Percentiles rank a stretch among this genome's conserved stretches.
phyloP scores from a whole-genome alignment of 2,797 vertebrate species.

The Scolopax bukidnonensis region DNA sequence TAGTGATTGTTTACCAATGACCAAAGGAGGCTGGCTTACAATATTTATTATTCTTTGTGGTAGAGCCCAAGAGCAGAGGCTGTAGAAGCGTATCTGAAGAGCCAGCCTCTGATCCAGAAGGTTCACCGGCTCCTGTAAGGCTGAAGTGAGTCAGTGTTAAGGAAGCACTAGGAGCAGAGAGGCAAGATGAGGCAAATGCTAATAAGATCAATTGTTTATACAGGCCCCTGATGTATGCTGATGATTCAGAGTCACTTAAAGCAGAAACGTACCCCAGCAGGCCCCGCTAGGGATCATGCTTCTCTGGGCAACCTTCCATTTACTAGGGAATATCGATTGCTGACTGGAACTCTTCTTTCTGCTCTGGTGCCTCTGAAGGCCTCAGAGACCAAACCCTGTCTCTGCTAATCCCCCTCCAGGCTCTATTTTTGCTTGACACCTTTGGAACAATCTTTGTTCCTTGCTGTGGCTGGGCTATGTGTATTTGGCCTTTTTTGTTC shows the following conservation, averaged over 20 bases:
- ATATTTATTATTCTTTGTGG: not conserved
- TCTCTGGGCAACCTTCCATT: not conserved
- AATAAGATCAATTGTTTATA: not conserved
- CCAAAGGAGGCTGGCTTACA: not conserved
- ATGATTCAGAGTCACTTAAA: not conserved
- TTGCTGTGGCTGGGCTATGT: not conserved
- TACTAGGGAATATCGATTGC: not conserved
- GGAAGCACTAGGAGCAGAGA: not conserved
- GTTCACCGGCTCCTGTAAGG: not conserved
- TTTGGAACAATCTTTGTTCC: not conserved
- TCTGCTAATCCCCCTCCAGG: not conserved
- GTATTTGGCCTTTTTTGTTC: not conserved
- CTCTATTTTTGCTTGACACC: not conserved
- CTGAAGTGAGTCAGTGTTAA: not conserved
- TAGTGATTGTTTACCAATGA: not conserved
- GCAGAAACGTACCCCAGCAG: not conserved
- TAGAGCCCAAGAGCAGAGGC: not conserved
- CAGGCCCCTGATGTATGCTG: not conserved
- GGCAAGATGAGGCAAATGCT: not conserved
- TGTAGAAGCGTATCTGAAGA: not conserved
- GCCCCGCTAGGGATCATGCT: not conserved
- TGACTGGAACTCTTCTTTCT: not conserved
- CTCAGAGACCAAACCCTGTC: not conserved
- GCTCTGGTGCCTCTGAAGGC: not conserved
- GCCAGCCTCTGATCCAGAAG: not conserved